These are phyloP conservation scores for Meloidogyne exigua DNA, from an alignment of 1,140 invertebrate genomes.

Conservation along the genomic window DNA sequence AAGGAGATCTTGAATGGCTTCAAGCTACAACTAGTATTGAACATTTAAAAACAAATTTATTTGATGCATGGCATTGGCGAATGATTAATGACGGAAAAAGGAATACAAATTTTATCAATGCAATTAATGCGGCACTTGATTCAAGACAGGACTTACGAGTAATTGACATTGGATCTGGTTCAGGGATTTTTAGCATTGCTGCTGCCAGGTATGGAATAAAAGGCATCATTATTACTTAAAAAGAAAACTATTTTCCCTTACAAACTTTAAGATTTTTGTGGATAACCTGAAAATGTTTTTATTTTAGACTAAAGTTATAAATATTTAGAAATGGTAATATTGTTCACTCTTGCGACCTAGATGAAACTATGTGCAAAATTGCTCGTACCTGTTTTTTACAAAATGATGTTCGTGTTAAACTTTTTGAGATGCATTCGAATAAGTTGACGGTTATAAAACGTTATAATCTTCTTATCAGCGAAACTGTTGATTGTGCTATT, in stretches of 20 bases:
- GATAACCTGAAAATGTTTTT: too few species aligned
- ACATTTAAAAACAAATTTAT: slow-evolving; percentile 33
- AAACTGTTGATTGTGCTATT: slow-evolving; percentile 36
- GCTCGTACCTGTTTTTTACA: slow-evolving; percentile 27
- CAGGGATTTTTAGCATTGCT: slow-evolving; percentile 35
- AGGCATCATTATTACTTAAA: neutral
- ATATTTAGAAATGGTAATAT: neutral
- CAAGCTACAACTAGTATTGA: slow-evolving; percentile 29
- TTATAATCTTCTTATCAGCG: slow-evolving; percentile 31
- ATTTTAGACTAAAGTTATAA: too few species aligned
- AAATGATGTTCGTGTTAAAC: slow-evolving; percentile 22
- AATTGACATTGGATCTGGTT: slow-evolving; percentile 32
- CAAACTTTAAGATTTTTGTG: too few species aligned
- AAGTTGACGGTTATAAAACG: slow-evolving; percentile 4
- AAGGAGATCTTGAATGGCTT: slow-evolving; percentile 30
- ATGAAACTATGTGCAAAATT: slow-evolving; percentile 30
- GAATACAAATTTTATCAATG: slow-evolving; percentile 24
- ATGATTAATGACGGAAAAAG: slow-evolving; percentile 35
- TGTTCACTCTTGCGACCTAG: slow-evolving; percentile 31
- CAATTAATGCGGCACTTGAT: neutral
- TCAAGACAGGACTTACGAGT: neutral
- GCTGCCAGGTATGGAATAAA: slow-evolving; percentile 16
- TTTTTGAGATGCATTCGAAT: slow-evolving; percentile 27
- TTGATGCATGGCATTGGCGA: slow-evolving; percentile 39
- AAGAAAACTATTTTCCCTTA: too few species aligned